Conservation (phyloP, 2,888 invertebrate species). For the Antheraea yamamai region DNA sequence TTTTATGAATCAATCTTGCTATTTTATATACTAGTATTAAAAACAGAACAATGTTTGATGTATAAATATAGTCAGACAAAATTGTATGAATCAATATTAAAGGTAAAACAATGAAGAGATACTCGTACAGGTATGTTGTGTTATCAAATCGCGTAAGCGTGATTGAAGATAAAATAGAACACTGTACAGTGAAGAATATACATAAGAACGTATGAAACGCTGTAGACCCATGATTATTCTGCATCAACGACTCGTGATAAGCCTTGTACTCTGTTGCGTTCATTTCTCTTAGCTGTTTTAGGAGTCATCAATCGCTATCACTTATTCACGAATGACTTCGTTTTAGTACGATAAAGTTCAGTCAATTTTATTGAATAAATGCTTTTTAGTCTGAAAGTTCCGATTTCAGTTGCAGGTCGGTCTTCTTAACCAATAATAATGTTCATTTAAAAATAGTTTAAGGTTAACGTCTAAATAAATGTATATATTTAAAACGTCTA, state of each 20-base stretch:
- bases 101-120: constrained; percentile 79
- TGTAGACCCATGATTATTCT: constrained; percentile 79
- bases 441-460: not conserved
- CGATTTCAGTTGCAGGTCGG: not conserved
- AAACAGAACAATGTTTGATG: constrained; percentile 53
- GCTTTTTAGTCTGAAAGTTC: not conserved
- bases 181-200: constrained; percentile 67
- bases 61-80: constrained; percentile 57
- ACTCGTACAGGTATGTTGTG: constrained; percentile 76
- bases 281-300: constrained; percentile 40
- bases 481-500: no score
- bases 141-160: constrained; percentile 32
- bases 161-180: constrained; percentile 53
- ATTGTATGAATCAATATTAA: constrained; percentile 82
- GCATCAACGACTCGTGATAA: constrained; percentile 79
- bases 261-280: constrained; percentile 66
- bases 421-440: no score
- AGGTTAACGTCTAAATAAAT: not conserved
- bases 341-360: not conserved
- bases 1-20: constrained; percentile 29
- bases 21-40: constrained; percentile 45
- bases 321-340: not conserved
- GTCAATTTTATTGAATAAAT: not conserved
- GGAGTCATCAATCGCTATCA: not conserved
- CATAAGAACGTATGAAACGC: constrained; percentile 74